Evolutionary conservation across 2,113 vertebrate species (phyloP), one percentile per base, ranked within the genome.

Genomic region (Ailurus styani): DNA sequence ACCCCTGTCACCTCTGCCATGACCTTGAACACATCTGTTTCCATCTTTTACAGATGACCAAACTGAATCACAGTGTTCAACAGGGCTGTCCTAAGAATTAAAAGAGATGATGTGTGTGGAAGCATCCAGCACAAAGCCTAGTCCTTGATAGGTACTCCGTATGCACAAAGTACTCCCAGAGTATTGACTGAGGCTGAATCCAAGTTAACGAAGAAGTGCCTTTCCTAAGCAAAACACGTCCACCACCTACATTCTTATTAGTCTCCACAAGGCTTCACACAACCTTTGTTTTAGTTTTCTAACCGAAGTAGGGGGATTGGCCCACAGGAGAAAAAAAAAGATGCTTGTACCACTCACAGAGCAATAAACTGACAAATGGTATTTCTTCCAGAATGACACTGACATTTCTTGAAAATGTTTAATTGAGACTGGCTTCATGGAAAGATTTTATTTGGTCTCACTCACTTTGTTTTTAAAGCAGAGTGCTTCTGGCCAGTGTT

Each of bases 331-430:
- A 73, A 37, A 8, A 72, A 55, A 60, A n/a, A 85, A 91, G 10
- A 50, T 64, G 75, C 14, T 7, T 55, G 2, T 37, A 62, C 6
- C 31, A 1, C 18, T 93, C n/a, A 87, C 20, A 25, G 18, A 64
- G 64, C 81, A 64, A 42, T 42, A 62, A 84, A 50, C 18, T 70
- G 29, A 83, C 15, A 87, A 78, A 50, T 29, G 47, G 62, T 54
- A 57, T 81, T 94, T 79, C n/a, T 81, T 91, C 77, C 34, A 52
- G 50, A 87, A 68, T 64, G 31, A 8, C 25, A 72, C 37, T 82
- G 57, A 3, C 95, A 91, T 91, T 93, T 83, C 75, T 54, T 84
- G 42, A 75, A 95, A 93, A 90, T 50, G 3, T 87, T 89, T 68
- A 45, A 64, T 40, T 73, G 27, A 75, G 21, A 68, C 40, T 72